phyloP scores from a whole-genome alignment of 2,113 vertebrate genomes.

The Pseudorhombus dupliciocellatus region DNA sequence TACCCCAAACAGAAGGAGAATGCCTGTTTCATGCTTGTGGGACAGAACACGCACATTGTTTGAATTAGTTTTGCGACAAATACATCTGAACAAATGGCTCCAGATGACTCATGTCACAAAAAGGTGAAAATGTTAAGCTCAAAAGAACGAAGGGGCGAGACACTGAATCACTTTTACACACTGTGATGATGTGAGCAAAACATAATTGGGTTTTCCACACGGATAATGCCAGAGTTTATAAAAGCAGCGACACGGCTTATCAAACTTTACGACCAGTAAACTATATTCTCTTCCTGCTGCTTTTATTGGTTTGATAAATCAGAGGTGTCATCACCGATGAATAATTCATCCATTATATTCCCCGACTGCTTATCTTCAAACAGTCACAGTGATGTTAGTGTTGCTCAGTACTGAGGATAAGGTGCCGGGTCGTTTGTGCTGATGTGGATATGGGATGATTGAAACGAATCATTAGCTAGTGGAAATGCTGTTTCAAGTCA shows the following conservation, averaged over 20 bases:
- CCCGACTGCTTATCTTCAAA: not conserved
- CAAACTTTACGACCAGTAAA: constrained; percentile 15
- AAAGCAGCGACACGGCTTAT: constrained; percentile 22
- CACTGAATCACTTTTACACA: constrained; percentile 12
- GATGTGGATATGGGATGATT: not conserved
- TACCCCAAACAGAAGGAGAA: constrained; percentile 3
- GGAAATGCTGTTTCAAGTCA: no score
- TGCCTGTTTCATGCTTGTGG: not conserved
- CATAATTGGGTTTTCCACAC: constrained; percentile 17
- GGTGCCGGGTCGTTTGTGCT: not conserved
- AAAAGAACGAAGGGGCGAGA: not conserved
- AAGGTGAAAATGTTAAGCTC: not conserved
- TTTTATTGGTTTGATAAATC: constrained; percentile 43
- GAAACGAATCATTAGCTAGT: not conserved
- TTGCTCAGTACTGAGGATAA: not conserved
- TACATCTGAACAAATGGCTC: not conserved
- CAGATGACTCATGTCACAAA: constrained; percentile 8
- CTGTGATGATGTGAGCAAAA: constrained; percentile 3
- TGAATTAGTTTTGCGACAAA: not conserved
- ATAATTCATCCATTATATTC: not conserved
- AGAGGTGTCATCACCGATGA: constrained; percentile 3
- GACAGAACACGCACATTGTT: not conserved
- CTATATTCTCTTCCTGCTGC: constrained; percentile 15
- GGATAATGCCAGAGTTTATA: constrained; percentile 4
- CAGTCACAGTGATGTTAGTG: not conserved